A percentile compares a stretch with the other conserved stretches of the same genome.
phyloP scores from a whole-genome alignment of 2,797 vertebrate genomes.

The Channa striata region DNA sequence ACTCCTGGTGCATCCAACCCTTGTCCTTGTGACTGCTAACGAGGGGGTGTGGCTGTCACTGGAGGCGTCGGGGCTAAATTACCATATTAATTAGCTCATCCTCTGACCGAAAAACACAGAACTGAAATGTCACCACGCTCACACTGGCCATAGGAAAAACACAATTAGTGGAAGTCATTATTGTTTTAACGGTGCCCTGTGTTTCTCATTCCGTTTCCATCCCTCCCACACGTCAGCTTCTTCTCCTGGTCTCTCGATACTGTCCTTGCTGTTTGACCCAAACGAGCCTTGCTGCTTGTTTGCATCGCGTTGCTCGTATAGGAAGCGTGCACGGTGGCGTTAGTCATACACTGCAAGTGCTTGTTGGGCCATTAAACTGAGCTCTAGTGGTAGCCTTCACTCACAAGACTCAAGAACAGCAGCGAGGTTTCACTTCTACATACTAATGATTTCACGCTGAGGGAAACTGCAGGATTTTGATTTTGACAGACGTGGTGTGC shows the following conservation, averaged over 20 bases:
- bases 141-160: constrained; percentile 79
- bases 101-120: constrained; percentile 81
- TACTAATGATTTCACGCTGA: constrained; percentile 43
- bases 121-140: constrained; percentile 82
- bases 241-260: constrained; percentile 30
- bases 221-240: constrained; percentile 52
- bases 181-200: constrained; percentile 68
- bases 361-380: not conserved
- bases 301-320: constrained; percentile 37
- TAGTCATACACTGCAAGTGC: constrained; percentile 27
- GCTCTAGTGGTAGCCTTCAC: constrained; percentile 20
- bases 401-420: constrained; percentile 25
- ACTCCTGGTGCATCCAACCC: constrained; percentile 52
- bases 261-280: constrained; percentile 46
- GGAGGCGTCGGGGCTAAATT: constrained; percentile 79
- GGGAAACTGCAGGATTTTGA: constrained; percentile 42
- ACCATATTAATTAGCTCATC: constrained; percentile 87
- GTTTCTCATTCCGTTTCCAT: constrained; percentile 66
- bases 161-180: constrained; percentile 82
- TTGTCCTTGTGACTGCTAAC: constrained; percentile 76
- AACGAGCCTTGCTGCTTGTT: constrained; percentile 19
- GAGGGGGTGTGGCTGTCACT: constrained; percentile 81
- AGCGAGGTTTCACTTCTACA: constrained; percentile 51
- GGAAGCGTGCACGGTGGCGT: constrained; percentile 28
- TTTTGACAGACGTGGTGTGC: constrained; percentile 38